These are phyloP conservation scores for Sebastes dallii DNA, from an alignment of 2,797 vertebrate genomes.

Conservation along the genomic window DNA sequence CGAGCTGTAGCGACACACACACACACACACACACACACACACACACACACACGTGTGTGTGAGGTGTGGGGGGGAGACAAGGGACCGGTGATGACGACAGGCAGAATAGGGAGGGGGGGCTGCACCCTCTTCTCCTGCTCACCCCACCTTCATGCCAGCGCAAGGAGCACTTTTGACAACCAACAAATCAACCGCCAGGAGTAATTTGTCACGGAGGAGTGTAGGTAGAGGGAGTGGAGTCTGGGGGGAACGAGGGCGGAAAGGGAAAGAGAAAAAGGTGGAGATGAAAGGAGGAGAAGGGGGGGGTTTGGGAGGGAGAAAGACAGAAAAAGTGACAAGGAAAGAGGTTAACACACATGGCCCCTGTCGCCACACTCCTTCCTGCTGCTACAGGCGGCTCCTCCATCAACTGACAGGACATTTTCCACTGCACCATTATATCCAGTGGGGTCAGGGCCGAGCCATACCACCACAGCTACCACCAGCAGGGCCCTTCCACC, in stretches of 20 bases:
- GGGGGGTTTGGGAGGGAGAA: neutral
- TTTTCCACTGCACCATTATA: conserved; percentile 76
- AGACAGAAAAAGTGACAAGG: conserved; percentile 74
- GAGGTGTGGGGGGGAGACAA: neutral
- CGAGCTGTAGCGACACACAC: conserved; percentile 18
- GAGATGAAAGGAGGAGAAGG: conserved; percentile 35
- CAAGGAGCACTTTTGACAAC: conserved; percentile 79
- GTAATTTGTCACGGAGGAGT: conserved; percentile 79
- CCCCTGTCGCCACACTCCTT: conserved; percentile 74
- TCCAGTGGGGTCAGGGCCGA: conserved; percentile 70
- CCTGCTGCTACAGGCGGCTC: conserved; percentile 76
- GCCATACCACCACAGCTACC: conserved; percentile 53
- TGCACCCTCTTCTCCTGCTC: conserved; percentile 51
- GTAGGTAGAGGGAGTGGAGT: conserved; percentile 63
- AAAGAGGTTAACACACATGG: conserved; percentile 78
- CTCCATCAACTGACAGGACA: conserved; percentile 81
- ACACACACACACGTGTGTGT: neutral
- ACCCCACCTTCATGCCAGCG: conserved; percentile 64
- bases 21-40: neutral
- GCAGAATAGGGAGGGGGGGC: conserved; percentile 31
- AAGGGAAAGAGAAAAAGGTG: conserved; percentile 46
- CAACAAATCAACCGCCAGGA: conserved; percentile 84
- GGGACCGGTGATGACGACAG: conserved; percentile 44
- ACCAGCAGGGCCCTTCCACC: conserved; percentile 64
- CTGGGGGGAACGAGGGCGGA: conserved; percentile 29